Base-by-base conservation (phyloP, 2,888 invertebrate species). In the Drosophila yooni region DNA sequence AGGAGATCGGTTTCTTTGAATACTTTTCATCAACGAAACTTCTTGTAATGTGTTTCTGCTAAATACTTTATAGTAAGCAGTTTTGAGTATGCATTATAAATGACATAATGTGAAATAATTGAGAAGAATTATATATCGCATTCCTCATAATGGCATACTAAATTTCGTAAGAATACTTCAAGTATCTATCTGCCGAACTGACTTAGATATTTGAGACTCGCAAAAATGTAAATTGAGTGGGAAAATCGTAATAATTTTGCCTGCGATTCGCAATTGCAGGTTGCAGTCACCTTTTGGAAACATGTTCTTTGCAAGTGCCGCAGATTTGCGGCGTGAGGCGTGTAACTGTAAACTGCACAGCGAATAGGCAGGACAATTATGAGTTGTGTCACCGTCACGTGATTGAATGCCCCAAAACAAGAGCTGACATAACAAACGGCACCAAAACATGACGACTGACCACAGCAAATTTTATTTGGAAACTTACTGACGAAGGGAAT, bases 401-500 rank as follows among this genome's bases (percentile, higher is more conserved):
- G 77, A 81, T 81, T 79, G 79, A 79, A 74, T 77, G 73, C 52
- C 57, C 53, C 57, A 59, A 76, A 69, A 29, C 21, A 43, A 15
- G 31, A 61, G 50, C 57, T 53, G 53, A 63, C 71, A 65, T 48
- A 29, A 31, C 56, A 29, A 29, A 8, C 40, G 43, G 29, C 27
- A 11, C 8, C 60, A 48, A 57, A 33, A 34, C 52, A 25, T 56
- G 70, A 50, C 60, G 70, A 82, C 79, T 89, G 86, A 88, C 86
- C 86, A 79, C 57, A 89, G 52, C 76, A 73, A 89, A 88, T 88
- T 81, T 74, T 71, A 83, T 88, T 80, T 83, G 80, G 61, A 80
- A 83, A 73, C 46, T 74, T 81, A 72, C 66, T 67, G 60, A 15
- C 38, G 36, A 69, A 79, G 76, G 75, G 79, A 78, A 70, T 69